phyloP scores from a whole-genome alignment of 2,797 vertebrate species.

The Hozukius guyotensis region DNA sequence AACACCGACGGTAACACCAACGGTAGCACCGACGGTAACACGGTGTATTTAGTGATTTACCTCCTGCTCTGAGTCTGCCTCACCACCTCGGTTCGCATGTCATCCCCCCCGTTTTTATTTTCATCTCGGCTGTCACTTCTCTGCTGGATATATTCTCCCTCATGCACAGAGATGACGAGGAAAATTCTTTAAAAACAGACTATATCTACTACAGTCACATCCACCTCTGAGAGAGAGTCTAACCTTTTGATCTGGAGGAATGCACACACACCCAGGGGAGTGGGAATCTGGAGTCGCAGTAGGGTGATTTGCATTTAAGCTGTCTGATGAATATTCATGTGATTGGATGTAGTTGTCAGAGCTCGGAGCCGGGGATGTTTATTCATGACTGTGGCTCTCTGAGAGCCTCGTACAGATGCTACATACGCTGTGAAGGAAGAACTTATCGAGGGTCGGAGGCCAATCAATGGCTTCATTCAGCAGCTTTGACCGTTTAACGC shows the following conservation, averaged over 20 bases:
- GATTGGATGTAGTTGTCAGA: slow-evolving; percentile 69
- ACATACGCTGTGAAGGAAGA: slow-evolving; percentile 8
- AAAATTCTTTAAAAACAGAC: slow-evolving; percentile 10
- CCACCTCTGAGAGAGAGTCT: slow-evolving; percentile 45
- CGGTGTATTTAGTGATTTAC: not conserved
- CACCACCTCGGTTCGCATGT: not conserved
- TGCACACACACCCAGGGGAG: slow-evolving; percentile 22
- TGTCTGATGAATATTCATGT: slow-evolving; percentile 76
- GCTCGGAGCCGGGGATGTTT: slow-evolving; percentile 64
- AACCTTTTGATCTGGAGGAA: slow-evolving; percentile 68
- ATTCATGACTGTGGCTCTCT: slow-evolving; percentile 61
- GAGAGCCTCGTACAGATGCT: slow-evolving; percentile 38
- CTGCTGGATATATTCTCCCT: slow-evolving; percentile 17
- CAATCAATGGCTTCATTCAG: slow-evolving; percentile 29
- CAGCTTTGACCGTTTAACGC: slow-evolving; percentile 32
- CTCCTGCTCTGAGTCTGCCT: not conserved
- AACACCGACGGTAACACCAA: not conserved
- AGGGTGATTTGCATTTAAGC: slow-evolving; percentile 70
- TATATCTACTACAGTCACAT: slow-evolving; percentile 40
- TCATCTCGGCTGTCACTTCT: slow-evolving; percentile 26
- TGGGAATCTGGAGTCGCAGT: slow-evolving; percentile 61
- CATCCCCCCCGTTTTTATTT: slow-evolving; percentile 24
- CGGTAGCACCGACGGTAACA: not conserved
- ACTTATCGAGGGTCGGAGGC: slow-evolving; percentile 18
- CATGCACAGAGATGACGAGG: slow-evolving; percentile 43